Evolutionary conservation across 2,888 invertebrate genomes (phyloP).

Genomic region (Spicauda simplicius): DNA sequence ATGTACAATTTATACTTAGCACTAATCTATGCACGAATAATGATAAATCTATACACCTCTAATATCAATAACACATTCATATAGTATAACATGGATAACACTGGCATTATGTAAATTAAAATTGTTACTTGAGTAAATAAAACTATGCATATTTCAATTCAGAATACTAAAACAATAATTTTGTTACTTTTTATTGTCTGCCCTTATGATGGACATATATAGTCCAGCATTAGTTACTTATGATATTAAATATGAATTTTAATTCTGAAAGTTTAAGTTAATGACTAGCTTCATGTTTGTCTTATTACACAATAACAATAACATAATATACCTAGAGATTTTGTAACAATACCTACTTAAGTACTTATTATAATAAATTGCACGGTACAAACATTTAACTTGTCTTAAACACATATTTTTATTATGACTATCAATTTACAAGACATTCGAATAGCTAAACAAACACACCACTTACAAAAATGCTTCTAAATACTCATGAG

Average conservation of each 20-base stretch:
- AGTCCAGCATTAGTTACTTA: constrained; percentile 49
- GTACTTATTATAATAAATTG: constrained; percentile 3
- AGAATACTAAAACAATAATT: constrained; percentile 46
- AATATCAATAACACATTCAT: constrained; percentile 12
- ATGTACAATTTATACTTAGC: constrained; percentile 59
- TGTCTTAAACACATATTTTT: not conserved
- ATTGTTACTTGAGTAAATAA: constrained; percentile 1
- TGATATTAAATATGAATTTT: constrained; percentile 1
- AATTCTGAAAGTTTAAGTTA: not conserved
- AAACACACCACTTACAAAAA: not conserved
- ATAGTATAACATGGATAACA: not conserved
- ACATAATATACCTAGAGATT: not conserved
- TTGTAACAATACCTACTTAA: not conserved
- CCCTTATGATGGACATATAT: constrained; percentile 54
- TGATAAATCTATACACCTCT: constrained; percentile 10
- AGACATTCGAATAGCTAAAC: not conserved
- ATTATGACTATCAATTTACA: not conserved
- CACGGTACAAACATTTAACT: constrained; percentile 16
- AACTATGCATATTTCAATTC: constrained; percentile 13
- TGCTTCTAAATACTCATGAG: not conserved
- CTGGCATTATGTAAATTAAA: not conserved
- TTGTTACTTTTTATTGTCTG: constrained; percentile 62
- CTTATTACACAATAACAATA: not conserved
- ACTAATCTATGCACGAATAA: constrained; percentile 14
- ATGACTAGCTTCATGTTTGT: constrained; percentile 18